Percentiles rank a stretch among this genome's conserved stretches.
Evolutionary conservation across 2,797 vertebrate genomes (phyloP).

Genomic region (Hemitrygon akajei): DNA sequence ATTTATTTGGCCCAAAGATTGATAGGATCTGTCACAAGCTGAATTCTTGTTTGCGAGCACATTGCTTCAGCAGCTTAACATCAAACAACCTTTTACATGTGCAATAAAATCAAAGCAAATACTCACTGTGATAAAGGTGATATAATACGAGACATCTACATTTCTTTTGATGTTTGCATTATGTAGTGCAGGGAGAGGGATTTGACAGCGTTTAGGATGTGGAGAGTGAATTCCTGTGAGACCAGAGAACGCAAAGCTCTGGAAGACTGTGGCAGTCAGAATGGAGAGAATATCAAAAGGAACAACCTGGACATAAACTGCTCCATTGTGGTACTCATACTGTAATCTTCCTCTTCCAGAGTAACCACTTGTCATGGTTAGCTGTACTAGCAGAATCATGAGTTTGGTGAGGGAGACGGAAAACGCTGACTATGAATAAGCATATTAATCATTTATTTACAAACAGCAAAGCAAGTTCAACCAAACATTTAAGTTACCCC

Average conservation of each 20-base stretch:
- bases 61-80: neutral
- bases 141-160: neutral
- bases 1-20: neutral
- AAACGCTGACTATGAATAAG: too few relatives aligned
- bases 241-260: neutral
- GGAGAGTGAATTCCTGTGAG: neutral
- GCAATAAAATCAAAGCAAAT: neutral
- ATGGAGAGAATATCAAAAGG: neutral
- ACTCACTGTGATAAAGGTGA: neutral
- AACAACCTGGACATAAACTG: neutral
- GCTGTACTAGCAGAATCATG: neutral
- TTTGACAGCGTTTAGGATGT: neutral
- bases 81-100: neutral
- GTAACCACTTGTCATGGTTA: conserved; percentile 25
- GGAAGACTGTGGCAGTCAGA: neutral
- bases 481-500: too few relatives aligned
- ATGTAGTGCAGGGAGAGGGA: neutral
- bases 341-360: neutral
- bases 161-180: neutral
- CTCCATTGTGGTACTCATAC: neutral
- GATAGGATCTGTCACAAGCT: neutral
- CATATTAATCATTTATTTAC: too few relatives aligned
- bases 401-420: too few relatives aligned
- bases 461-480: too few relatives aligned
- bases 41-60: neutral